Conservation (phyloP, 2,888 invertebrate genomes). For the Apamea sordens region DNA sequence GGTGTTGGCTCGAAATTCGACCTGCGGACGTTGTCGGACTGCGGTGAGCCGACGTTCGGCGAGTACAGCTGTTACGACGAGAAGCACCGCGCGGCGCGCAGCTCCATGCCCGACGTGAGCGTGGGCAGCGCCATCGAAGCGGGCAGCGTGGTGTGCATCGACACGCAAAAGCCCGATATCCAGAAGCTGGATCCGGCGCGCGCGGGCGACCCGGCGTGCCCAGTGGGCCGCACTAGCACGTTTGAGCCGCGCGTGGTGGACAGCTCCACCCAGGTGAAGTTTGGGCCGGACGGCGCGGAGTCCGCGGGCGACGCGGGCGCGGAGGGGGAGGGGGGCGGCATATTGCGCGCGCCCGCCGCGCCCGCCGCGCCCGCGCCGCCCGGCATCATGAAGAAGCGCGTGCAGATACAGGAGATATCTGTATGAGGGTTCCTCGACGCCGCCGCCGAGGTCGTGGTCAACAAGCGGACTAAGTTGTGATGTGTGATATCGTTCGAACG, state of each 20-base stretch:
- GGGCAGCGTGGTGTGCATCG: constrained; percentile 88
- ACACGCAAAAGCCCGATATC: constrained; percentile 89
- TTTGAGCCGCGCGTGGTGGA: constrained; percentile 89
- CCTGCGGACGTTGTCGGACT: constrained; percentile 88
- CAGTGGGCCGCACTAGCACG: constrained; percentile 86
- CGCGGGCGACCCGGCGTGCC: constrained; percentile 79
- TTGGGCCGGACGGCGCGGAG: constrained; percentile 84
- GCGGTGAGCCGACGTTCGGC: constrained; percentile 90
- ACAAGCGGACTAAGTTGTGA: constrained; percentile 88
- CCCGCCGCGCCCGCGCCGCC: constrained; percentile 91
- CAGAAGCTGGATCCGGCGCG: constrained; percentile 85
- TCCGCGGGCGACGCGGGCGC: constrained; percentile 85
- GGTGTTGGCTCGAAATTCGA: constrained; percentile 86
- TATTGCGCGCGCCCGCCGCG: constrained; percentile 86
- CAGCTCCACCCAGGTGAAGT: constrained; percentile 89
- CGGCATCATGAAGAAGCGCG: constrained; percentile 95
- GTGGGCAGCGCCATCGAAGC: constrained; percentile 91
- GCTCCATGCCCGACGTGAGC: constrained; percentile 91
- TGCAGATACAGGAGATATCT: constrained; percentile 98
- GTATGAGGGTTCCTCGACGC: constrained; percentile 92
- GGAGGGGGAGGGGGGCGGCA: constrained; percentile 85
- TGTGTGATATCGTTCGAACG: constrained; percentile 63
- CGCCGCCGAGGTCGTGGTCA: constrained; percentile 84
- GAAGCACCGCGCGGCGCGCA: constrained; percentile 90
- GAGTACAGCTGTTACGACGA: constrained; percentile 93